A percentile compares a stretch with the other conserved stretches of the same genome.
Evolutionary conservation across 2,113 vertebrate genomes (phyloP).

Genomic region (Spilogale gracilis): DNA sequence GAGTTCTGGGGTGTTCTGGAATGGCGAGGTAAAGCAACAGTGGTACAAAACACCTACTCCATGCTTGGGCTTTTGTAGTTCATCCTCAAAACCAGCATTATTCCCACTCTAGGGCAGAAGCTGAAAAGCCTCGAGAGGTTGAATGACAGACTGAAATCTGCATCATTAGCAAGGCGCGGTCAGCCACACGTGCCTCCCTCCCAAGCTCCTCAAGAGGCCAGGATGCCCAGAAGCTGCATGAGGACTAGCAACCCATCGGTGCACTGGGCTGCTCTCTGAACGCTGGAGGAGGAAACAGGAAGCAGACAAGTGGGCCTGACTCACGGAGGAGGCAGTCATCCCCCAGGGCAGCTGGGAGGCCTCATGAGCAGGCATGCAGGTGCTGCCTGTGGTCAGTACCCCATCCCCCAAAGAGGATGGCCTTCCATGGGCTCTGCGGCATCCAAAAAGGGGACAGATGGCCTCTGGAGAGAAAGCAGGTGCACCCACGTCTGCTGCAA

Average conservation of each 20-base stretch:
- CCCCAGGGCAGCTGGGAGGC: background rate
- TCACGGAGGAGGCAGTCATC: fast-evolving
- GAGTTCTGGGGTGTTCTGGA: background rate
- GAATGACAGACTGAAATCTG: background rate
- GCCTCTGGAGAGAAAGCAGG: background rate
- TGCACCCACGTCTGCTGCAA: background rate
- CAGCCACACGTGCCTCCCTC: background rate
- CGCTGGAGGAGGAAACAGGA: fast-evolving
- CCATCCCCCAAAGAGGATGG: background rate
- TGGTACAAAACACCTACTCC: fast-evolving
- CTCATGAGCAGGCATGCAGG: background rate
- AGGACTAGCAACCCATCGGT: background rate
- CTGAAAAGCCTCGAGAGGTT: background rate
- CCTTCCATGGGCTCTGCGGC: background rate
- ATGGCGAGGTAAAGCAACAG: too few species aligned
- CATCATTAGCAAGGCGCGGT: background rate
- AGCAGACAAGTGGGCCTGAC: background rate
- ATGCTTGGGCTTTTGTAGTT: background rate
- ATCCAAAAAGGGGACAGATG: too few species aligned
- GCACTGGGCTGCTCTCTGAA: background rate
- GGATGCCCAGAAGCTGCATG: background rate
- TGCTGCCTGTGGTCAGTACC: background rate
- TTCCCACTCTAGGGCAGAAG: background rate
- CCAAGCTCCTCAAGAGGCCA: too few species aligned
- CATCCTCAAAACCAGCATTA: background rate